Conservation (phyloP, 2,113 vertebrate species). For the Rhegmatorhina hoffmannsi region DNA sequence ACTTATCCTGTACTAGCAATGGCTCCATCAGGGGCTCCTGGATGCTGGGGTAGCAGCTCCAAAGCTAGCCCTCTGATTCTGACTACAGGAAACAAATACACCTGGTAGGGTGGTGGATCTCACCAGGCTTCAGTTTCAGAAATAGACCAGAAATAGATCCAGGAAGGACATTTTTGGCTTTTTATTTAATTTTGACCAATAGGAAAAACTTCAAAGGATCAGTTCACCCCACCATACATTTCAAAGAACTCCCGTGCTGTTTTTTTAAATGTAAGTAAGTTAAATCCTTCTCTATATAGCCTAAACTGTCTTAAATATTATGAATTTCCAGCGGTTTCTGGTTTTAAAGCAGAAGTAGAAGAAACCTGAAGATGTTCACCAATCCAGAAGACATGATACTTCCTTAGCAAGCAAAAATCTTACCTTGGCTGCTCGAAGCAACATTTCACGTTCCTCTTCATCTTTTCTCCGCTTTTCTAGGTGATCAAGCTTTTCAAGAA, state of each 20-base stretch:
- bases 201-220: background rate
- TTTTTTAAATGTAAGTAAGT: background rate
- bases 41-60: background rate
- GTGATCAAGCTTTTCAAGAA: constrained; percentile 89
- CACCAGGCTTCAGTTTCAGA: background rate
- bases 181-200: background rate
- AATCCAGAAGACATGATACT: background rate
- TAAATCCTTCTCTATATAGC: background rate
- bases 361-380: background rate
- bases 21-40: background rate
- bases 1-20: background rate
- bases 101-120: background rate
- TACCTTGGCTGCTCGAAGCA: constrained; percentile 89
- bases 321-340: background rate
- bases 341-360: background rate
- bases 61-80: background rate
- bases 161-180: background rate
- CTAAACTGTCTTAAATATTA: background rate
- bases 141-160: background rate
- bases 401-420: background rate
- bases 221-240: background rate
- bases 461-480: constrained; percentile 84
- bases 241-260: background rate
- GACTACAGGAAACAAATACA: background rate
- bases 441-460: constrained; percentile 85